Conservation (phyloP, 2,888 invertebrate species). For the Euproctis similis region DNA sequence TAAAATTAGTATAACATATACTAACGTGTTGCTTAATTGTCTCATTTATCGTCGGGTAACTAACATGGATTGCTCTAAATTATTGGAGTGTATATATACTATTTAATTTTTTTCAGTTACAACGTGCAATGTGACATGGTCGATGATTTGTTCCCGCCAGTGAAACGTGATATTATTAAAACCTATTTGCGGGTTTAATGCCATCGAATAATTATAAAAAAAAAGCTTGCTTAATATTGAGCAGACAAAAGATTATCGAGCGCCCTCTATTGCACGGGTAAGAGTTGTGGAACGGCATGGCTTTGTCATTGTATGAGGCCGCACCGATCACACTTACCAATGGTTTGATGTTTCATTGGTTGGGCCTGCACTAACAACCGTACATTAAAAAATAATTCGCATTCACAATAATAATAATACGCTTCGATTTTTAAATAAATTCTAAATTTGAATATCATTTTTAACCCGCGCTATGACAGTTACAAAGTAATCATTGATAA, state of each 20-base stretch:
- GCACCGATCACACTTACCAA: slow-evolving; percentile 34
- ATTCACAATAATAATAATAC: too few species aligned
- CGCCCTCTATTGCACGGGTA: slow-evolving; percentile 49
- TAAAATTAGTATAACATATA: too few species aligned
- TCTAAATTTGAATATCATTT: too few species aligned
- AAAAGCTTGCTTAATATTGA: too few species aligned
- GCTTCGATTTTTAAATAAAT: too few species aligned
- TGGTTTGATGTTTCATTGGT: slow-evolving; percentile 10
- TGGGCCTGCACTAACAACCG: too few species aligned
- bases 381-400: too few species aligned
- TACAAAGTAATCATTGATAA: too few species aligned
- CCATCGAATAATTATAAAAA: slow-evolving; percentile 23
- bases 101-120: slow-evolving; percentile 93
- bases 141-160: slow-evolving; percentile 90
- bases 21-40: slow-evolving; percentile 6
- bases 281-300: slow-evolving; percentile 64
- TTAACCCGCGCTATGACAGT: too few species aligned
- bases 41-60: slow-evolving; percentile 25
- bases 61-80: slow-evolving; percentile 33
- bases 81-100: slow-evolving; percentile 55
- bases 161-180: slow-evolving; percentile 60
- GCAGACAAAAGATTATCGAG: slow-evolving; percentile 33
- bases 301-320: slow-evolving; percentile 39
- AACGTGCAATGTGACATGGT: slow-evolving; percentile 93
- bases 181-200: slow-evolving; percentile 46